Conservation (phyloP, 2,113 vertebrate species). For the Rhinolophus ferrumequinum region DNA sequence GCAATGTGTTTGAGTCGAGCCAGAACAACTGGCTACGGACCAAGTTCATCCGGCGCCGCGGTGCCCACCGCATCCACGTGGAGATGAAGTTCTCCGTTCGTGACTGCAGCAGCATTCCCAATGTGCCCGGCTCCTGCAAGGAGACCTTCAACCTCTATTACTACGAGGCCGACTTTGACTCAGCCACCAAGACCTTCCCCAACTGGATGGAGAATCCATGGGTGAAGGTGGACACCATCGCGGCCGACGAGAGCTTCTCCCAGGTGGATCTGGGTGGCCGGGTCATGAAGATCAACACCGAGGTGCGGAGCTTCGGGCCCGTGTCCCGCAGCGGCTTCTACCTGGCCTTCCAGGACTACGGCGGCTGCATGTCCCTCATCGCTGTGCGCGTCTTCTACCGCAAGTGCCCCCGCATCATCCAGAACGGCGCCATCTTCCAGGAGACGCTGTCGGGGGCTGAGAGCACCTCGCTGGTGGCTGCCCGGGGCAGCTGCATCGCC, state of each 20-base stretch:
- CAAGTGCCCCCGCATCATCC: slow-evolving; percentile 92
- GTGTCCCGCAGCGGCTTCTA: slow-evolving; percentile 96
- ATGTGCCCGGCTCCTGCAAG: slow-evolving; percentile 96
- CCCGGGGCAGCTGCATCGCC: slow-evolving; percentile 92
- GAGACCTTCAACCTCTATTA: slow-evolving; percentile 99
- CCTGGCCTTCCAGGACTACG: slow-evolving; percentile 98
- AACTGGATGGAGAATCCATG: slow-evolving; percentile 98
- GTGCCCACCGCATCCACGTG: slow-evolving; percentile 96
- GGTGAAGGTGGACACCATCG: slow-evolving; percentile 98
- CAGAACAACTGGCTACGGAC: slow-evolving; percentile 99
- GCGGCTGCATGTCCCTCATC: slow-evolving; percentile 97
- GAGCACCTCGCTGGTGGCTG: slow-evolving; percentile 95
- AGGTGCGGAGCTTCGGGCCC: slow-evolving; percentile 96
- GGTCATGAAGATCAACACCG: slow-evolving; percentile 98
- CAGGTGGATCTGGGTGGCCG: slow-evolving; percentile 96
- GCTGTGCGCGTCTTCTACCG: slow-evolving; percentile 96
- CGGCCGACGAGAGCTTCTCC: slow-evolving; percentile 96
- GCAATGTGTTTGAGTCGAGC: slow-evolving; percentile 95
- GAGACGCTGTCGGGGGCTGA: slow-evolving; percentile 98
- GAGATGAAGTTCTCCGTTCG: slow-evolving; percentile 99
- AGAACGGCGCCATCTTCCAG: slow-evolving; percentile 94
- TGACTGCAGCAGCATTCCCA: slow-evolving; percentile 98
- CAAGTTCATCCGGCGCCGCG: slow-evolving; percentile 92
- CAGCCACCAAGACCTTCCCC: slow-evolving; percentile 91
- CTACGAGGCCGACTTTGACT: slow-evolving; percentile 93